These are phyloP conservation scores for Drosophila tani DNA, from an alignment of 1,140 invertebrate species.

Conservation along the genomic window DNA sequence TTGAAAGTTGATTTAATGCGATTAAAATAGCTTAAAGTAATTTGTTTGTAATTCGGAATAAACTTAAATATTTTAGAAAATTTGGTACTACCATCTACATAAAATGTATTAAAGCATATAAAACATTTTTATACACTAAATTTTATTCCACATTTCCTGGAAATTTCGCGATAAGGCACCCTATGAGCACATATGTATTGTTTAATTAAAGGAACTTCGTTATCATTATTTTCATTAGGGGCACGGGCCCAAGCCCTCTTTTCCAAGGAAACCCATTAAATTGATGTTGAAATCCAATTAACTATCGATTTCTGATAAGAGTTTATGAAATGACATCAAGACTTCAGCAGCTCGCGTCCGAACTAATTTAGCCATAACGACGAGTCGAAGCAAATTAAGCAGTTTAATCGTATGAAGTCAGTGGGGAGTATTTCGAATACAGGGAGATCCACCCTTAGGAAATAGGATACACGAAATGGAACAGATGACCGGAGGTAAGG, in stretches of 20 bases:
- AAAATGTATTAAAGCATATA: background rate
- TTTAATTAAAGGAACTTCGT: slow-evolving; percentile 28
- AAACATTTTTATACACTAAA: slow-evolving; percentile 2
- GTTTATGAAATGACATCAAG: slow-evolving; percentile 33
- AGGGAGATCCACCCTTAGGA: slow-evolving; percentile 23
- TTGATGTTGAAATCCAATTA: slow-evolving; percentile 67
- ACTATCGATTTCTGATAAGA: slow-evolving; percentile 71
- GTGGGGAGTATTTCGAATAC: slow-evolving; percentile 21
- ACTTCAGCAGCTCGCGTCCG: slow-evolving; percentile 7
- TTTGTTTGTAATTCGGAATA: too few species aligned
- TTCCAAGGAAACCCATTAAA: slow-evolving; percentile 43
- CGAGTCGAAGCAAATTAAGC: slow-evolving; percentile 52
- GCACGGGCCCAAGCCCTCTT: slow-evolving; percentile 9
- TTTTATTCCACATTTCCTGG: background rate
- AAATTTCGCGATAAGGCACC: background rate
- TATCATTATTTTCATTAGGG: slow-evolving; percentile 32
- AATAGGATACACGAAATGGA: slow-evolving; percentile 8
- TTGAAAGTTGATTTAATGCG: background rate
- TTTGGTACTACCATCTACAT: too few species aligned
- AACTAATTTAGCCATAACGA: slow-evolving; percentile 59
- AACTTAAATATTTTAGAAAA: background rate
- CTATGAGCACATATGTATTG: background rate
- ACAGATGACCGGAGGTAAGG: slow-evolving; percentile 36
- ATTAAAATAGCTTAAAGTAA: background rate
- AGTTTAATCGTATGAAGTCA: slow-evolving; percentile 64